Evolutionary conservation across 2,797 vertebrate genomes (phyloP).

Genomic region (Esox lucius): DNA sequence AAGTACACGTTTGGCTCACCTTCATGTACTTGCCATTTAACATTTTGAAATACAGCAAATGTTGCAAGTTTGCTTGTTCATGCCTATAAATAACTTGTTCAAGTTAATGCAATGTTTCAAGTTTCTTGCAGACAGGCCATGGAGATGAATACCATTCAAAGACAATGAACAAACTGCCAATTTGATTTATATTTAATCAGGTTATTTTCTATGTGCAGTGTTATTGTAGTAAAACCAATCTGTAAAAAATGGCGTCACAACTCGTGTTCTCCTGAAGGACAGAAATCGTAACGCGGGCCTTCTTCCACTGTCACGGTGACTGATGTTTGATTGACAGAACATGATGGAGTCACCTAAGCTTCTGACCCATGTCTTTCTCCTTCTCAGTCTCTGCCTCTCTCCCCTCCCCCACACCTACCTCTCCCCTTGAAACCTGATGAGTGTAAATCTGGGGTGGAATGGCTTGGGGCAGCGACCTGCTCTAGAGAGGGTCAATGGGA

Average conservation of each 20-base stretch:
- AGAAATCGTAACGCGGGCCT: conserved; percentile 32
- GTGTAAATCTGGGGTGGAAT: conserved; percentile 68
- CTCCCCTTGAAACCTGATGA: conserved; percentile 68
- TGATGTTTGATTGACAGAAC: conserved; percentile 72
- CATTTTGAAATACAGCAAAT: too few species aligned
- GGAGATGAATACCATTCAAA: too few species aligned
- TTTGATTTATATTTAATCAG: too few species aligned
- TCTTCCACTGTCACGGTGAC: conserved; percentile 53
- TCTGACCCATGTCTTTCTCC: conserved; percentile 57
- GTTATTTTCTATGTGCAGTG: too few species aligned
- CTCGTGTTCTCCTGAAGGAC: conserved; percentile 41
- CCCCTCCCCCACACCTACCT: conserved; percentile 46
- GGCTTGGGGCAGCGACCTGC: conserved; percentile 71
- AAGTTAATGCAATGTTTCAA: too few species aligned
- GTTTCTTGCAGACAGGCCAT: too few species aligned
- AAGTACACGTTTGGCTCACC: too few species aligned
- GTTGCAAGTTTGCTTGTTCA: too few species aligned
- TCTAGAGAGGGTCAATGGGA: conserved; percentile 59
- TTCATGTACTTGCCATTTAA: too few species aligned
- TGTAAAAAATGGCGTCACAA: neutral
- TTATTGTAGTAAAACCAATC: too few species aligned
- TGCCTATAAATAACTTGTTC: too few species aligned
- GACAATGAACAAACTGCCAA: too few species aligned
- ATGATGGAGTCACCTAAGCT: conserved; percentile 68
- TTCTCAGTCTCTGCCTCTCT: conserved; percentile 40